These are phyloP conservation scores for Elanoides forficatus DNA, from an alignment of 2,113 vertebrate species.

Conservation along the genomic window DNA sequence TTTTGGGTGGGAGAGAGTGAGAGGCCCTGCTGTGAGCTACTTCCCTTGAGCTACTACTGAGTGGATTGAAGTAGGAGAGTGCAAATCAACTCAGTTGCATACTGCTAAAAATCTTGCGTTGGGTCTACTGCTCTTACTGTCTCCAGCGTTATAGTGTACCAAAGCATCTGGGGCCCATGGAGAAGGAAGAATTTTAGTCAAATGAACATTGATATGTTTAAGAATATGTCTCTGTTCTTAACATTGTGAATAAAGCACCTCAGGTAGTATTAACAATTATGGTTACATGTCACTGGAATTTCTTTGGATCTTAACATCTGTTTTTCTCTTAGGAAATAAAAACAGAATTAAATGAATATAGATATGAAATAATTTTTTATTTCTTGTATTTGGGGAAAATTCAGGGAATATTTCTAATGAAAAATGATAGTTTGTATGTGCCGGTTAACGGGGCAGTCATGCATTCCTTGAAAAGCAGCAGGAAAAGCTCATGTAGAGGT, in stretches of 20 bases:
- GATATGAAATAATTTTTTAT: neutral
- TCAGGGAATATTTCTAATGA: neutral
- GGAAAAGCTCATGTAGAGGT: neutral
- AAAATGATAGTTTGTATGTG: neutral
- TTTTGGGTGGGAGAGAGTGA: neutral
- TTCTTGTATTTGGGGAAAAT: neutral
- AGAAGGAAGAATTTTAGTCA: neutral
- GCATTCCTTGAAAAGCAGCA: neutral
- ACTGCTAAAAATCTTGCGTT: neutral
- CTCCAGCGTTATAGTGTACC: neutral
- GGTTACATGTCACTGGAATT: neutral
- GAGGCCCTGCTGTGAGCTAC: neutral
- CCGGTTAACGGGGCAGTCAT: accelerated
- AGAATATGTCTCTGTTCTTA: neutral
- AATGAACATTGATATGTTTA: neutral
- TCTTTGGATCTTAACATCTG: neutral
- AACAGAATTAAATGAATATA: neutral
- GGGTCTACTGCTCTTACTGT: neutral
- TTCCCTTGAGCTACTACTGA: neutral
- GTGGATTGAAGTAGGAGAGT: accelerated
- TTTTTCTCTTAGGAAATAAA: neutral
- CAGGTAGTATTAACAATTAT: neutral
- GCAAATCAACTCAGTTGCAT: neutral
- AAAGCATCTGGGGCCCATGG: neutral
- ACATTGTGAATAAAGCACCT: neutral